Conservation (phyloP, 2,113 vertebrate genomes). For the Strix aluco region DNA sequence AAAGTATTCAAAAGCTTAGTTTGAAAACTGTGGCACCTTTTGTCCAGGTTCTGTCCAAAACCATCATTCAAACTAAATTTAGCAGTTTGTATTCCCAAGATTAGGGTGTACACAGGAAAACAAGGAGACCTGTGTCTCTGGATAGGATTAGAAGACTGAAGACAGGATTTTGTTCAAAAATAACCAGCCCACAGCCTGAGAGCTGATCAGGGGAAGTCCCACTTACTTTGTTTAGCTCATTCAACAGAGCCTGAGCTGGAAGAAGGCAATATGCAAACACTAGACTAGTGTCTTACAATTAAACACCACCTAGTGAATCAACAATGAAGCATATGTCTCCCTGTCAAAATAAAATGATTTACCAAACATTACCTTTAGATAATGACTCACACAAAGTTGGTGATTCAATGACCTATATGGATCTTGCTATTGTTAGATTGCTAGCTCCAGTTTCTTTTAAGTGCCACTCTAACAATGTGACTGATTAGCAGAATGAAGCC, state of each 20-base stretch:
- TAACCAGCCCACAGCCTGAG: background rate
- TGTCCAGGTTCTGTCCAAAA: background rate
- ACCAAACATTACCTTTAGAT: constrained; percentile 2
- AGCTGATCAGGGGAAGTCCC: background rate
- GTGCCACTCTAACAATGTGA: constrained; percentile 21
- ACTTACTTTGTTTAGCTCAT: background rate
- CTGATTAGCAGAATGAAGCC: constrained; percentile 18
- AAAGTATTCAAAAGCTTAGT: background rate
- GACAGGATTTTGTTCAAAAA: background rate
- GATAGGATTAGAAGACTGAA: background rate
- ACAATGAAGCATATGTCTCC: constrained; percentile 15
- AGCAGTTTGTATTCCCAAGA: background rate
- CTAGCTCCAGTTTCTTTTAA: constrained; percentile 45
- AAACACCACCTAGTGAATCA: constrained; percentile 32
- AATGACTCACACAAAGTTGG: constrained; percentile 7
- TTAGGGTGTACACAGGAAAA: background rate
- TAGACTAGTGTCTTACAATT: background rate
- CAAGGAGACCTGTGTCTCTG: background rate
- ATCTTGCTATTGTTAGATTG: constrained; percentile 33
- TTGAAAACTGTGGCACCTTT: background rate
- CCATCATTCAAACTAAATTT: background rate
- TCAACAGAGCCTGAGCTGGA: background rate
- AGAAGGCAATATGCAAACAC: background rate
- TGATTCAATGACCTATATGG: constrained; percentile 53
- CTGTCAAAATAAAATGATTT: constrained; percentile 5